Percentiles rank a stretch among this genome's conserved stretches.
Evolutionary conservation across 2,113 vertebrate genomes (phyloP).

Genomic region (Tricholaema leucomelas): DNA sequence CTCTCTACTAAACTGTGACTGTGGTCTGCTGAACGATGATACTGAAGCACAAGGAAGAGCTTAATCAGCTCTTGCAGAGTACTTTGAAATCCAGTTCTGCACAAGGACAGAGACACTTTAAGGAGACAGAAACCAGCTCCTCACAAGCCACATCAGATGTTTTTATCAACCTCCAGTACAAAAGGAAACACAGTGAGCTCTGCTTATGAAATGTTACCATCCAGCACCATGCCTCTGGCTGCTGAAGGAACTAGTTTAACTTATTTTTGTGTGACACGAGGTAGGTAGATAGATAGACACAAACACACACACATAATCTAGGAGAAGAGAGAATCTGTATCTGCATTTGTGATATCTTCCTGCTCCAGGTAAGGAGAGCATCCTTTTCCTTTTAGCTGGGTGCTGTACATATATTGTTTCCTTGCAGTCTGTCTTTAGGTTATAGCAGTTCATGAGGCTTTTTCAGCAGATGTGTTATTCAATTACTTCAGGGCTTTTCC

Average conservation of each 20-base stretch:
- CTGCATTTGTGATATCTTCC: slow-evolving; percentile 25
- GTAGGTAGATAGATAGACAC: background rate
- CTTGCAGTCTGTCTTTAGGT: slow-evolving; percentile 51
- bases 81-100: background rate
- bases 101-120: background rate
- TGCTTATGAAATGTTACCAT: background rate
- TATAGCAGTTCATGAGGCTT: slow-evolving; percentile 62
- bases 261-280: background rate
- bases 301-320: background rate
- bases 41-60: background rate
- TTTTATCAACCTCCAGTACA: background rate
- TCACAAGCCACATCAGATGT: background rate
- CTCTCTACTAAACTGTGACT: background rate
- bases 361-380: slow-evolving; percentile 28
- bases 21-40: background rate
- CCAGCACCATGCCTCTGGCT: background rate
- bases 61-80: background rate
- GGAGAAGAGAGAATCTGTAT: slow-evolving; percentile 7
- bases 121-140: background rate
- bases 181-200: background rate
- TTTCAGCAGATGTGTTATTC: slow-evolving; percentile 71
- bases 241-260: background rate
- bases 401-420: slow-evolving; percentile 57
- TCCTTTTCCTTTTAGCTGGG: slow-evolving; percentile 6
- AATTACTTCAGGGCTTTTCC: slow-evolving; percentile 74